Evolutionary conservation across 2,797 vertebrate genomes (phyloP).

Genomic region (Leptoclinus maculatus): DNA sequence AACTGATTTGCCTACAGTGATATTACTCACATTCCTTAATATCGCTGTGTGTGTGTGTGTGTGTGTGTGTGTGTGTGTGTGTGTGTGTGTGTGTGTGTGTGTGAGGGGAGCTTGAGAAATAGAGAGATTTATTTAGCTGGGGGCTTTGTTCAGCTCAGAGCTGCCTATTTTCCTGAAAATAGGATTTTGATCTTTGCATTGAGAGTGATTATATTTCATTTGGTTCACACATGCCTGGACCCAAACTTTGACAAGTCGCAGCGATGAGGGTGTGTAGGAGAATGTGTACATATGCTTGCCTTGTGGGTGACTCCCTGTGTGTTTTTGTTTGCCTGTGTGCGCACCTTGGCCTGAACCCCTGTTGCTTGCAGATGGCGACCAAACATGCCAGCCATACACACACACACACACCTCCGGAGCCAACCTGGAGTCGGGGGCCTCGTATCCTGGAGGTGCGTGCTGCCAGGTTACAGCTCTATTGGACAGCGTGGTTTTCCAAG

Average conservation of each 20-base stretch:
- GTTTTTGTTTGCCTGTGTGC: conserved; percentile 8
- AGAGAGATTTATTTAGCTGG: conserved; percentile 32
- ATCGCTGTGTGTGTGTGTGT: conserved; percentile 35
- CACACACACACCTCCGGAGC: conserved; percentile 52
- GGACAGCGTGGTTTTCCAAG: conserved; percentile 54
- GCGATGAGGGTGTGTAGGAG: conserved; percentile 31
- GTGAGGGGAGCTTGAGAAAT: background rate
- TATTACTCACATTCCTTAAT: conserved; percentile 55
- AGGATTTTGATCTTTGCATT: conserved; percentile 73
- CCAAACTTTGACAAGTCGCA: conserved; percentile 57
- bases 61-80: conserved; percentile 17
- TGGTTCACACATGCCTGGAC: conserved; percentile 56
- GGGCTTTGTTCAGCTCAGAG: conserved; percentile 59
- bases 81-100: conserved; percentile 15
- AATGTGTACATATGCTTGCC: conserved; percentile 39
- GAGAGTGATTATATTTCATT: conserved; percentile 71
- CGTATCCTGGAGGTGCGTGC: conserved; percentile 65
- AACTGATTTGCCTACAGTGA: conserved; percentile 56
- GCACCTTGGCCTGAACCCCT: conserved; percentile 74
- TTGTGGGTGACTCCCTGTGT: conserved; percentile 29
- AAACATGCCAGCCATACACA: conserved; percentile 67
- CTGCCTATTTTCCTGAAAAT: conserved; percentile 64
- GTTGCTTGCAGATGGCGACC: conserved; percentile 81
- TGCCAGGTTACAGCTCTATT: conserved; percentile 74
- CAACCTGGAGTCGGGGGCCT: conserved; percentile 68